Percentiles rank a stretch among this genome's conserved stretches.
Conservation (phyloP, 2,797 vertebrate species). For the Ctenochaetus hawaiiensis region DNA sequence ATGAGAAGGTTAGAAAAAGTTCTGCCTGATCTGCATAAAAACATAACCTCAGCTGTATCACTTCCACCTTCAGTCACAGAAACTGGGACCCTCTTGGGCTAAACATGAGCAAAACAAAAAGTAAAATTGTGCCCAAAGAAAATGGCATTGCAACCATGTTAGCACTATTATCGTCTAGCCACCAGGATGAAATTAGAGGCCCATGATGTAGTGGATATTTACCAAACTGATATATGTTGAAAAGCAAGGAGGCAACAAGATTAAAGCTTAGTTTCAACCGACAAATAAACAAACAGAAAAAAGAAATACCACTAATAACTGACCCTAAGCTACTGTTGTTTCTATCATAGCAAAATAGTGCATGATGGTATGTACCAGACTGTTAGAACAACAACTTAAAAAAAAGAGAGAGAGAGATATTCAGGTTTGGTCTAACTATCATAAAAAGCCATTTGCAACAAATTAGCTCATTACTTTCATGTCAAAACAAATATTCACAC, state of each 20-base stretch:
- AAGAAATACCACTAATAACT: slow-evolving; percentile 30
- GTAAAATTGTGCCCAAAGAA: slow-evolving; percentile 28
- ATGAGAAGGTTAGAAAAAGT: background rate
- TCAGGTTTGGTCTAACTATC: slow-evolving; percentile 72
- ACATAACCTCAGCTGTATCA: slow-evolving; percentile 34
- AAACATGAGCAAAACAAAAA: slow-evolving; percentile 30
- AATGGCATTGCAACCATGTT: slow-evolving; percentile 13
- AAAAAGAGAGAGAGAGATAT: slow-evolving; percentile 33
- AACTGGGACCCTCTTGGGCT: slow-evolving; percentile 30
- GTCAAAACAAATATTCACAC: slow-evolving; percentile 76
- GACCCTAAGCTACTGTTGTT: slow-evolving; percentile 43
- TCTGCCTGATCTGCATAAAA: slow-evolving; percentile 59
- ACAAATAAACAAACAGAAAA: slow-evolving; percentile 25
- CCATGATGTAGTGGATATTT: slow-evolving; percentile 33
- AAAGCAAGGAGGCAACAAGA: slow-evolving; percentile 55
- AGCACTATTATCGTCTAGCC: slow-evolving; percentile 23
- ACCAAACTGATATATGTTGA: slow-evolving; percentile 29
- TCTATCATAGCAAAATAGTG: slow-evolving; percentile 52
- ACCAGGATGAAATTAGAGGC: slow-evolving; percentile 69
- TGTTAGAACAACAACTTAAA: slow-evolving; percentile 59
- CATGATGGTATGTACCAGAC: slow-evolving; percentile 55
- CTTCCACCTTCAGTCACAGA: slow-evolving; percentile 31
- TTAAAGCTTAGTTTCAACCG: slow-evolving; percentile 77
- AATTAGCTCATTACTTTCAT: slow-evolving; percentile 64
- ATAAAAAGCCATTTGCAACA: slow-evolving; percentile 71